Base-by-base conservation (phyloP, 2,888 invertebrate genomes). In the Aleiodes leptofemur region DNA sequence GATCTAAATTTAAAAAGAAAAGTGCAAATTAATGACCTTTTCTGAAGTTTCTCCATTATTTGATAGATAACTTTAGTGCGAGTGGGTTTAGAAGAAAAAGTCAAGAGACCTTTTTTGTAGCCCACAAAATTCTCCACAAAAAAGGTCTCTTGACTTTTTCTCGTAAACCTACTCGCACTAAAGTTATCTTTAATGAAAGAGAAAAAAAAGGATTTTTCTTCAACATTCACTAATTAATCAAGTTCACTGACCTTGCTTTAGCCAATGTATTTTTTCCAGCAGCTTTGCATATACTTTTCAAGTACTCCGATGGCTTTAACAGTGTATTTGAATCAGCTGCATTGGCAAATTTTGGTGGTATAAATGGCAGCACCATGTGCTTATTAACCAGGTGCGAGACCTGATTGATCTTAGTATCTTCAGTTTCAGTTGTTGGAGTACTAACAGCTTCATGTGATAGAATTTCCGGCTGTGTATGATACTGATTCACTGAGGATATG, bases 271-370 rank as follows among this genome's bases (percentile, higher is more conserved):
- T 87, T 77, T 87, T 88, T 7, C 82, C 31, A 0, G 85, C 73
- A 9, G 70, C 73, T 73, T 89, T 89, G 86, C 93, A 95, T 90
- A 97, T 96, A 87, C 96, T 96, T 87, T 94, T 94, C 83, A 97
- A 91, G 90, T 97, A 97, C 90, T 97, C 97, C 78, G 96, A 97
- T 73, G 97, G 97, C 87, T 97, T 97, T 88, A 97, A 96, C 82
- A 97, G 93, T 77, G 95, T 94, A 90, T 96, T 95, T 77, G 95
- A 93, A 86, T 95, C 94, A 89, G 94, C 93, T 79, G 92, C 91
- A 87, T 93, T 92, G 73, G 95, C 95, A 91, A 97, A 97, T 90
- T 96, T 95, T 76, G 97, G 97, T 77, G 97, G 97, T 87, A 97
- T 94, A 91, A 97, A 97, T 80, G 97, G 96, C 82, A 96, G 91